Evolutionary conservation across 2,113 vertebrate species (phyloP), one percentile per base, ranked within the genome.

Genomic region (Barbus barbus): DNA sequence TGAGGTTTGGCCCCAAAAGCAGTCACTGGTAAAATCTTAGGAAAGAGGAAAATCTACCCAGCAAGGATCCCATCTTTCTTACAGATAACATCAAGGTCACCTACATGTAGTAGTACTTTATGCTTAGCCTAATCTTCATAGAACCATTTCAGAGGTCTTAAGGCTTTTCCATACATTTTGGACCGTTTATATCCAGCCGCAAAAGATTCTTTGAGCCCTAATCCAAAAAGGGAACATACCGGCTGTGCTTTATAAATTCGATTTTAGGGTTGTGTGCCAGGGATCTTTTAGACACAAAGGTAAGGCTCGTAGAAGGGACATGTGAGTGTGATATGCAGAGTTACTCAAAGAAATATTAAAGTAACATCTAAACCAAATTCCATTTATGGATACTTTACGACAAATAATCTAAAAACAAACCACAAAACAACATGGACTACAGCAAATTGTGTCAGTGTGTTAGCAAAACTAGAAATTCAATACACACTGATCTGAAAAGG

Each of bases 11-110:
- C 56, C 53, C 22, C 56, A 1, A 61, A 78, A 61, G n/a, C 56
- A 16, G 94, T 95, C 90, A 93, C 93, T 86, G 93, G 94, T 91
- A 93, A 91, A 92, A 91, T 92, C 93, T 95, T 89, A 93, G 92
- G 90, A 94, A 75, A 51, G 46, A 51, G 92, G 61, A 87, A 77
- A 84, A 82, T 84, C 84, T 80, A 67, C 61, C 26, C 73, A 75
- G 73, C 73, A 18, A 67, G 78, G 24, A 67, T 80, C 20, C 78
- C 26, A 67, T 80, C 60, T 80, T 67, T 80, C 41, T 44, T 31
- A 67, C 38, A 48, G 78, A 75, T 75, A 75, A 13, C 78, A 80
- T 80, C 78, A 80, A 80, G 60, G 78, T 80, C 78, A 80, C 78
- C 78, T 28, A 51, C 44, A 28, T 80, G 36, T 80, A 80, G 60